Percentiles rank a stretch among this genome's conserved stretches.
Evolutionary conservation across 1,140 invertebrate genomes (phyloP).

Genomic region (Adoxophyes honmai): DNA sequence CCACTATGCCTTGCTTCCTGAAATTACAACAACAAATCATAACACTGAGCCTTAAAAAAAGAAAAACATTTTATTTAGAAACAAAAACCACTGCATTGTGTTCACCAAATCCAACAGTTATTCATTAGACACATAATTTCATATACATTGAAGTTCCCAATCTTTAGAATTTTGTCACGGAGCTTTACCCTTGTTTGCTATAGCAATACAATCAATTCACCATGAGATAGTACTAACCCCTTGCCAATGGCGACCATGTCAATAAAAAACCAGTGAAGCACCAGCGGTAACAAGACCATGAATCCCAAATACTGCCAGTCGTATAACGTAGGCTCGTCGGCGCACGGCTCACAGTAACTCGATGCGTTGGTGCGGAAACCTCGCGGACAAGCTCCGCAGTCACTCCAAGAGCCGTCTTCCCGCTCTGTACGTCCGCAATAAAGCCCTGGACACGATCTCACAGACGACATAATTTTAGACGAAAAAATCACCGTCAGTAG

Average conservation of each 20-base stretch:
- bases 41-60: too few species aligned
- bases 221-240: slow-evolving; percentile 73
- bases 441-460: slow-evolving; percentile 85
- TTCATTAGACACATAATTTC: too few species aligned
- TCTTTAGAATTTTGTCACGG: too few species aligned
- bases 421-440: slow-evolving; percentile 89
- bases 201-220: neutral
- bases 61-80: too few species aligned
- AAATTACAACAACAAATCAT: slow-evolving; percentile 21
- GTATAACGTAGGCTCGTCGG: slow-evolving; percentile 88
- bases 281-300: slow-evolving; percentile 90
- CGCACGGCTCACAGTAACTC: slow-evolving; percentile 85
- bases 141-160: too few species aligned
- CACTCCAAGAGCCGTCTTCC: slow-evolving; percentile 83
- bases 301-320: slow-evolving; percentile 97
- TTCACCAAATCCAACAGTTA: too few species aligned
- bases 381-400: slow-evolving; percentile 91
- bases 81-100: too few species aligned
- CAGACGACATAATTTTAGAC: slow-evolving; percentile 40
- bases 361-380: slow-evolving; percentile 79
- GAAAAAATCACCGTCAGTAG: neutral
- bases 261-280: slow-evolving; percentile 95
- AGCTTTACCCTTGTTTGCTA: too few species aligned
- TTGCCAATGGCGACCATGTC: slow-evolving; percentile 88
- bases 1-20: slow-evolving; percentile 54